Conservation (phyloP, 2,113 vertebrate species). For the Cyphomyrus discorhynchus region DNA sequence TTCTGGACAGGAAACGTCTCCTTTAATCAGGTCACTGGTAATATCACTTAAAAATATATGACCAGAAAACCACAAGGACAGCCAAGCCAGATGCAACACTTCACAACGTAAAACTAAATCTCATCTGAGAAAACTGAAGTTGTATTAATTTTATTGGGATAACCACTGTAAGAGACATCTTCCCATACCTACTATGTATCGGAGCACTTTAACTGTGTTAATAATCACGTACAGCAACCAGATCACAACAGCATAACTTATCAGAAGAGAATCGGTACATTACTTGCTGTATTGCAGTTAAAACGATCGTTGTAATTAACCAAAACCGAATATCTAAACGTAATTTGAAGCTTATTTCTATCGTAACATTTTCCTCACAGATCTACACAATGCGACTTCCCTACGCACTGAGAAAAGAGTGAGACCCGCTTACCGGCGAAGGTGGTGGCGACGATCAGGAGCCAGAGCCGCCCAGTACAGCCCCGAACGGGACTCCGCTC, state of each 20-base stretch:
- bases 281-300: neutral
- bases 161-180: neutral
- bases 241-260: neutral
- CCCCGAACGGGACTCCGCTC: constrained; percentile 13
- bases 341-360: neutral
- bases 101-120: neutral
- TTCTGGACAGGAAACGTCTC: neutral
- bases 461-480: constrained; percentile 21
- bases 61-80: neutral
- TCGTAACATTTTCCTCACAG: neutral
- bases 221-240: neutral
- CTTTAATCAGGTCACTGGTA: neutral
- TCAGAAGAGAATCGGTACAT: neutral
- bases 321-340: neutral
- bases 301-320: neutral
- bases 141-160: neutral
- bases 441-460: constrained; percentile 22
- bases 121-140: neutral
- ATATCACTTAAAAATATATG: neutral
- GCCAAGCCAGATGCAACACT: neutral
- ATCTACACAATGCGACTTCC: neutral
- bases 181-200: neutral
- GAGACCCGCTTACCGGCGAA: constrained; percentile 32
- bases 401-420: neutral
- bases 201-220: neutral